A percentile compares a stretch with the other conserved stretches of the same genome.
phyloP scores from a whole-genome alignment of 2,797 vertebrate genomes.

The Takifugu rubripes region DNA sequence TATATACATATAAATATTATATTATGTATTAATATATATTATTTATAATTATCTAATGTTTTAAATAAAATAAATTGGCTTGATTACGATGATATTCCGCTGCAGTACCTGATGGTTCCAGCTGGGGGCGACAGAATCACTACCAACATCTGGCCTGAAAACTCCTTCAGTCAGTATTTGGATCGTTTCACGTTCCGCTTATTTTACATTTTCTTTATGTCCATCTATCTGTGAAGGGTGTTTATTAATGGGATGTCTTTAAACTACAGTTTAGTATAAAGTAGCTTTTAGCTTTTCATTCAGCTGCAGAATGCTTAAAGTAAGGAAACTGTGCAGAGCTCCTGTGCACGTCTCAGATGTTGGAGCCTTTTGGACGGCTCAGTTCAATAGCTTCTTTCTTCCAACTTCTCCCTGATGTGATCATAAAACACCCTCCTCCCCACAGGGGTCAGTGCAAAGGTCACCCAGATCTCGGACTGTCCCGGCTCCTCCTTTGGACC shows the following conservation, averaged over 20 bases:
- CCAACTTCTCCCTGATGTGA: conserved; percentile 29
- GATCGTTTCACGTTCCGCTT: background rate
- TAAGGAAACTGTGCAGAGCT: background rate
- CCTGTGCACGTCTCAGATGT: conserved; percentile 11
- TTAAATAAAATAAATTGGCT: no score
- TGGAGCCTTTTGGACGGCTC: conserved; percentile 37
- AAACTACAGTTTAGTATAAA: background rate
- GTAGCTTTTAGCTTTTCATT: background rate
- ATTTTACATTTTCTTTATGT: background rate
- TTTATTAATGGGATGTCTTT: background rate
- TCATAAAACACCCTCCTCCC: conserved; percentile 38
- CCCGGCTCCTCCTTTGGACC: conserved; percentile 29
- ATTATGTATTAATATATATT: no score
- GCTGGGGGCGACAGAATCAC: background rate
- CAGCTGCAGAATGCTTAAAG: background rate
- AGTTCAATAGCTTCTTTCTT: conserved; percentile 42
- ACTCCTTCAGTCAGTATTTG: background rate
- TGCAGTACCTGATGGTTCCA: background rate
- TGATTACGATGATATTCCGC: no score
- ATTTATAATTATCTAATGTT: no score
- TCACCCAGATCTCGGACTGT: conserved; percentile 63
- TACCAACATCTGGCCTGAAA: no score
- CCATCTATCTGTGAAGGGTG: background rate
- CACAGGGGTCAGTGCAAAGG: conserved; percentile 67
- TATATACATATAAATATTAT: no score